Evolutionary conservation across 2,888 invertebrate genomes (phyloP), one percentile per base, ranked within the genome.

Genomic region (Eretmocerus hayati): DNA sequence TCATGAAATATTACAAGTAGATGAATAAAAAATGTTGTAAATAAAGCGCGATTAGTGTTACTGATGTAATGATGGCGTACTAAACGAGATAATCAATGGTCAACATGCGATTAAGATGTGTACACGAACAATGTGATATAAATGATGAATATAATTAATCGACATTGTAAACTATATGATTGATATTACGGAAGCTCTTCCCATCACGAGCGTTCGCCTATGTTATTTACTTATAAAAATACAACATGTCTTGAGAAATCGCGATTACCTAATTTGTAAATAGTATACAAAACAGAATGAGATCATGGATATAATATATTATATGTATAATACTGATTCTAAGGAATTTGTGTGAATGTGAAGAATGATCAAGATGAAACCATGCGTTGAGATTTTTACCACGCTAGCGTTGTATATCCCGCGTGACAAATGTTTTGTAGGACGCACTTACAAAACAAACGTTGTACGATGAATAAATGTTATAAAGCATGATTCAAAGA

Each of bases 111-210:
- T 47, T 35, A 44, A 48, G 46, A 55, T 58, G 56, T 60, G 64
- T 66, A 67, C 64, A 65, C 62, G 63, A 67, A 67, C 64, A 69
- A 69, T 71, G 71, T 71, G 70, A 71, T 71, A 70, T 67, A 69
- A 69, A 59, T 65, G 64, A 68, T 63, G 63, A 65, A 67, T 63
- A 61, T 65, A 67, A 65, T 65, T 64, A 65, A 67, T 66, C 64
- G 66, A 67, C 65, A 67, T 64, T 59, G 54, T 67, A 69, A 62
- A 51, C 56, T 58, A 57, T 64, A 66, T 65, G 61, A 53, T 56
- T 54, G 58, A 55, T 52, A 50, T 55, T 56, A 46, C 46, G 46
- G 49, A 55, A 59, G 51, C 55, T 56, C 62, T 67, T 67, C 67
- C 66, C 62, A 61, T 60, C 58, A 59, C 64, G 62, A 62, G 56